Base-by-base conservation (phyloP, 2,888 invertebrate species). In the Cryptus viduatorius region DNA sequence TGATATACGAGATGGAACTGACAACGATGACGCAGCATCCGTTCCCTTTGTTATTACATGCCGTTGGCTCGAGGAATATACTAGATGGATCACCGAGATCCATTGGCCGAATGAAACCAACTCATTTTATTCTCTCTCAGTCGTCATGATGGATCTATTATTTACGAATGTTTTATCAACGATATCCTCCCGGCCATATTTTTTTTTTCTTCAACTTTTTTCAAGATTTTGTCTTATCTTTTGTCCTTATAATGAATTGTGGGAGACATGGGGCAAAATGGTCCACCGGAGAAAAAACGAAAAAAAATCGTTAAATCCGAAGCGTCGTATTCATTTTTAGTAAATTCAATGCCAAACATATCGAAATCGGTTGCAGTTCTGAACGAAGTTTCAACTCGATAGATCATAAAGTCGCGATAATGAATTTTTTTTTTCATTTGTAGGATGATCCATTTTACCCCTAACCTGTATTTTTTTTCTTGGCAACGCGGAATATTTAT, bases 11-110 rank as follows among this genome's bases (percentile, higher is more conserved):
- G 61, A 76, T 77, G 16, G 56, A 82, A 77, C 69, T 71, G 82
- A 65, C 82, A 82, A 76, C 81, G 81, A 69, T 61, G 81, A 69
- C 68, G 29, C 67, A 31, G 76, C 69, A 68, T 82, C 64, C 37
- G 16, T 50, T 50, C 76, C 64, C 46, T 50, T 48, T 50, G 48
- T 68, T 48, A 50, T 75, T 75, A 46, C 68, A 50, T 68, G 75
- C 61, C 68, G 31, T 29, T 7, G 56, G 59, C 50, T 50, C 75
- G 31, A 4, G 5, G 29, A 14, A 31, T 14, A 31, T 61, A 61
- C 61, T 48, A 50, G 81, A 81, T 44, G 64, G 69, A 76, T 81
- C 76, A 61, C 61, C 61, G 61, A 5, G 29, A 24, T 31, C 61
- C 61, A 61, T 31, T 61, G 31, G 61, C 61, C 61, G 29, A 61